These are phyloP conservation scores for Cordilura impudica DNA, from an alignment of 2,888 invertebrate species.

Conservation along the genomic window DNA sequence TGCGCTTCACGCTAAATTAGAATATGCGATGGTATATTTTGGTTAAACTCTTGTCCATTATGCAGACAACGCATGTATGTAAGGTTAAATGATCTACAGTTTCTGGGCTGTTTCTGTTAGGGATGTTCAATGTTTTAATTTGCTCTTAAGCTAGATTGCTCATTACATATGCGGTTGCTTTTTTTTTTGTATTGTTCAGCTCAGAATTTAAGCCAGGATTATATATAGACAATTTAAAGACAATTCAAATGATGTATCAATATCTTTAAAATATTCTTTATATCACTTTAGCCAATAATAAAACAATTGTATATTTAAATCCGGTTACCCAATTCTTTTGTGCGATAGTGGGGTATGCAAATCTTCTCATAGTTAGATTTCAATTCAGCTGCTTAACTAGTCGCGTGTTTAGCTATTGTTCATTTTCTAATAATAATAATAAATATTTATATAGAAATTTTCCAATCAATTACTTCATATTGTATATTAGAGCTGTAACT, in stretches of 20 bases:
- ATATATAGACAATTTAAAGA: constrained; percentile 17
- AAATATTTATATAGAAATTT: constrained; percentile 23
- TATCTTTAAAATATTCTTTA: background rate
- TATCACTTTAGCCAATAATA: background rate
- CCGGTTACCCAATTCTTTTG: background rate
- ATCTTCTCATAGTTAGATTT: no score
- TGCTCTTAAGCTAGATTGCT: constrained; percentile 24
- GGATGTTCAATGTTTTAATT: constrained; percentile 42
- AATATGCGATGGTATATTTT: constrained; percentile 65
- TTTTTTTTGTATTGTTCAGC: background rate
- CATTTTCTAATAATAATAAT: constrained; percentile 4
- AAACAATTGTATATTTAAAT: background rate
- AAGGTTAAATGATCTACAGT: background rate
- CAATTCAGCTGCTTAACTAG: constrained; percentile 6
- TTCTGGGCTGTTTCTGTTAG: constrained; percentile 8
- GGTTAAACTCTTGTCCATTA: constrained; percentile 25
- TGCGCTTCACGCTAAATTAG: constrained; percentile 78
- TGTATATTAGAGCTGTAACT: background rate
- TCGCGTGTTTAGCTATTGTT: background rate
- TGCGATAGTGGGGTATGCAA: no score
- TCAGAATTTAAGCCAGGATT: constrained; percentile 32
- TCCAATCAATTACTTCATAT: constrained; percentile 15
- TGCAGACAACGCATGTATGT: background rate
- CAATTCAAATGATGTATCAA: background rate
- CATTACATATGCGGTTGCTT: background rate